Evolutionary conservation across 2,797 vertebrate species (phyloP).

Genomic region (Apodemus agrarius): DNA sequence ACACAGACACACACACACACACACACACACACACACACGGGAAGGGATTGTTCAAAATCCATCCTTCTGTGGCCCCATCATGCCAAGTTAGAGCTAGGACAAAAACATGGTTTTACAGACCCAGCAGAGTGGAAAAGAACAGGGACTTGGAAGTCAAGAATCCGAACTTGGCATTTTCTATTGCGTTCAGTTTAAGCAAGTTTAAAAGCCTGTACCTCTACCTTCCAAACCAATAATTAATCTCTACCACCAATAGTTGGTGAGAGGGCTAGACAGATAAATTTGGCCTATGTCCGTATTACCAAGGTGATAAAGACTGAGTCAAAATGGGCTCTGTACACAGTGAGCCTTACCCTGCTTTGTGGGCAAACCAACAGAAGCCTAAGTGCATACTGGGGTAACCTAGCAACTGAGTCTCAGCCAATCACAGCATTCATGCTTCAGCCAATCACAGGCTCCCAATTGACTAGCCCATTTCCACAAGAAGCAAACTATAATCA

Average conservation of each 20-base stretch:
- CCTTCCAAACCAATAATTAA: not conserved
- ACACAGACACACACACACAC: too few relatives aligned
- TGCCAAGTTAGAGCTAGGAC: not conserved
- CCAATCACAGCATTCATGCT: not conserved
- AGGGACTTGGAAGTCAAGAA: not conserved
- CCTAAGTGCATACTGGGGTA: not conserved
- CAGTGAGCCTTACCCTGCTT: not conserved
- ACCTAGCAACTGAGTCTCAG: not conserved
- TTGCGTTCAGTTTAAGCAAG: not conserved
- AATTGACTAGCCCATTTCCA: not conserved
- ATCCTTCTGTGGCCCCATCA: not conserved
- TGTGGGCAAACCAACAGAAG: not conserved
- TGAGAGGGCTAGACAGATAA: not conserved
- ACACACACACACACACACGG: not conserved
- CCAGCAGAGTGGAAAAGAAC: not conserved
- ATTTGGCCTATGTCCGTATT: not conserved
- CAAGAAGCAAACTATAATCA: not conserved
- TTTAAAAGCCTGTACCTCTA: not conserved
- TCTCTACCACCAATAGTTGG: not conserved
- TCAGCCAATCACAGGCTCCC: not conserved
- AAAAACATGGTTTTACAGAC: not conserved
- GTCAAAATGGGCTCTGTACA: not conserved
- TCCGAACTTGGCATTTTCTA: not conserved
- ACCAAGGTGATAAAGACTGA: not conserved
- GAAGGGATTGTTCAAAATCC: not conserved